Conservation (phyloP, 2,797 vertebrate species). For the Enteromius argenteus region DNA sequence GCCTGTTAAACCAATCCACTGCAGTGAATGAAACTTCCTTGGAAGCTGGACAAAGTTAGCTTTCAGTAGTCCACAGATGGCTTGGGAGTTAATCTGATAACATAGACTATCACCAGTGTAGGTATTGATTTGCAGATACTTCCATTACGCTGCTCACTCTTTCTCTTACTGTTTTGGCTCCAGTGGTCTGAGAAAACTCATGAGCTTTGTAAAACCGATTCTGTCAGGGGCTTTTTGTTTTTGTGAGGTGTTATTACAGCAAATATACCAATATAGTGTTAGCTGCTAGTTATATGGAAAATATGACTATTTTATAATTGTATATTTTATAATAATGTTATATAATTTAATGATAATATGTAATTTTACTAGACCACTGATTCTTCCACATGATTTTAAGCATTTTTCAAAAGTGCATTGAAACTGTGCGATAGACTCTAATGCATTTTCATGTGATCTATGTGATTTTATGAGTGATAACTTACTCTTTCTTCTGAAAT, state of each 20-base stretch:
- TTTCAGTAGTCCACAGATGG: constrained; percentile 60
- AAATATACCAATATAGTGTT: neutral
- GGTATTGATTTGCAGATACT: constrained; percentile 66
- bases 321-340: too few species aligned
- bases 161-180: constrained; percentile 59
- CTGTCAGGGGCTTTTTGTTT: neutral
- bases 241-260: neutral
- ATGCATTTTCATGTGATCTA: neutral
- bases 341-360: too few species aligned
- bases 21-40: constrained; percentile 51
- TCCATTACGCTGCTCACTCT: constrained; percentile 68
- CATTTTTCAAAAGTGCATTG: neutral
- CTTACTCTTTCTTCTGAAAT: neutral
- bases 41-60: constrained; percentile 56
- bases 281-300: neutral
- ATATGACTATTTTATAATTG: neutral
- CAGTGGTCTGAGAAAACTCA: constrained; percentile 52
- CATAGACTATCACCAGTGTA: constrained; percentile 61
- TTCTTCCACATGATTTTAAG: neutral
- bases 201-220: neutral
- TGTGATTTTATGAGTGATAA: neutral
- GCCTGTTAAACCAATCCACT: constrained; percentile 48
- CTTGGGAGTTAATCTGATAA: constrained; percentile 63
- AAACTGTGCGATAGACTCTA: neutral
- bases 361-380: neutral